Evolutionary conservation across 1,140 invertebrate species (phyloP), one percentile per base, ranked within the genome.

Genomic region (Pseudobourletiella spinata): DNA sequence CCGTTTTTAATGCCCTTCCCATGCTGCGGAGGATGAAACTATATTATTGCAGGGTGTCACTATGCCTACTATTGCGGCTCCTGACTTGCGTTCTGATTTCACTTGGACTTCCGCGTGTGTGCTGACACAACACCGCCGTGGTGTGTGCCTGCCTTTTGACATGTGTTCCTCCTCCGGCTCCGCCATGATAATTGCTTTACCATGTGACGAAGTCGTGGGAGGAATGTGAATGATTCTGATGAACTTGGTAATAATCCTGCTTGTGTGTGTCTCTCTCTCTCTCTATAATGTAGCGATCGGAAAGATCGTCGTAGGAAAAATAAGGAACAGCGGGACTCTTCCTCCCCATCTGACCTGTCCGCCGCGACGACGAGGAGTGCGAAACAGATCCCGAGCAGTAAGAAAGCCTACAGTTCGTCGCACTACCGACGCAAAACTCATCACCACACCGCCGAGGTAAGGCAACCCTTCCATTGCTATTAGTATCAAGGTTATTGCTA

Each of bases 251-350:
- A n/a, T n/a, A n/a, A n/a, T n/a, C n/a, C n/a, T n/a, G n/a, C n/a
- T n/a, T n/a, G n/a, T n/a, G n/a, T n/a, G n/a, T n/a, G n/a, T n/a
- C n/a, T n/a, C n/a, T n/a, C n/a, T n/a, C n/a, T n/a, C n/a, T n/a
- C 22, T n/a, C 14, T 59, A 32, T 24, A 29, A 54, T 51, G 28
- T 66, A 66, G 65, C 57, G 65, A 67, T 63, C 59, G 65, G 29
- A 64, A 64, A 32, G 63, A 64, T 50, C 57, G 63, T 28, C 63
- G 63, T 54, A 59, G 63, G 48, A 64, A 64, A 50, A 60, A 8
- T 29, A 55, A 60, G 58, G 58, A 60, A 39, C 58, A 32, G 42
- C 59, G 52, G 32, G 64, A 65, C 20, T 55, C 64, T n/a, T 52
- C 60, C 39, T 61, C 64, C 44, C 55, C 64, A 16, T 28, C 64